These are phyloP conservation scores for Calosoma granatense DNA, from an alignment of 1,140 invertebrate genomes.

Conservation along the genomic window DNA sequence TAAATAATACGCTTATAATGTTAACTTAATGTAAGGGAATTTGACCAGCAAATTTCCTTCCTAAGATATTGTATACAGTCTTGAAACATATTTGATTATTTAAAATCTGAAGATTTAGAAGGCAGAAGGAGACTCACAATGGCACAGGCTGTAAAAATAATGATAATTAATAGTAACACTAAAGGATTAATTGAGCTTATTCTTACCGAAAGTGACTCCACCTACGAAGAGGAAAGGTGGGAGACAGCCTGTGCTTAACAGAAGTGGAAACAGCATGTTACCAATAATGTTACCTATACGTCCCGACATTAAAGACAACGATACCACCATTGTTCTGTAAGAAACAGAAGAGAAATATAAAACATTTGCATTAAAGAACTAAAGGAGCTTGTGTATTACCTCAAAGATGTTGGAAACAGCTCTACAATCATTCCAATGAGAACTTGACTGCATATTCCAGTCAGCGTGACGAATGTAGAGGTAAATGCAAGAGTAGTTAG, in stretches of 20 bases:
- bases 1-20: too few relatives aligned
- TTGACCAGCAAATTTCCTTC: too few relatives aligned
- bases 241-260: slow-evolving; percentile 20
- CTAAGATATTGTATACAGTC: too few relatives aligned
- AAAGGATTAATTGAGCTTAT: too few relatives aligned
- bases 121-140: too few relatives aligned
- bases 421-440: slow-evolving; percentile 16
- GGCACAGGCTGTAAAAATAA: too few relatives aligned
- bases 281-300: slow-evolving; percentile 34
- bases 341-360: slow-evolving; percentile 7
- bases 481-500: slow-evolving; percentile 10
- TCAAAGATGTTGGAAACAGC: slow-evolving; percentile 17
- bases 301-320: slow-evolving; percentile 34
- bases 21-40: too few relatives aligned
- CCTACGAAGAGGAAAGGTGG: slow-evolving; percentile 24
- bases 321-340: slow-evolving; percentile 38
- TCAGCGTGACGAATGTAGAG: slow-evolving; percentile 8
- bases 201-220: slow-evolving; percentile 28
- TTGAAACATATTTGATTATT: too few relatives aligned
- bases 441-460: slow-evolving; percentile 11
- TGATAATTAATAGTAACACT: too few relatives aligned
- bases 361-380: too few relatives aligned
- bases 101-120: too few relatives aligned
- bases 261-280: slow-evolving; percentile 35
- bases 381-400: too few relatives aligned